These are phyloP conservation scores for Neodiprion pinetum DNA, from an alignment of 1,140 invertebrate species.

Conservation along the genomic window DNA sequence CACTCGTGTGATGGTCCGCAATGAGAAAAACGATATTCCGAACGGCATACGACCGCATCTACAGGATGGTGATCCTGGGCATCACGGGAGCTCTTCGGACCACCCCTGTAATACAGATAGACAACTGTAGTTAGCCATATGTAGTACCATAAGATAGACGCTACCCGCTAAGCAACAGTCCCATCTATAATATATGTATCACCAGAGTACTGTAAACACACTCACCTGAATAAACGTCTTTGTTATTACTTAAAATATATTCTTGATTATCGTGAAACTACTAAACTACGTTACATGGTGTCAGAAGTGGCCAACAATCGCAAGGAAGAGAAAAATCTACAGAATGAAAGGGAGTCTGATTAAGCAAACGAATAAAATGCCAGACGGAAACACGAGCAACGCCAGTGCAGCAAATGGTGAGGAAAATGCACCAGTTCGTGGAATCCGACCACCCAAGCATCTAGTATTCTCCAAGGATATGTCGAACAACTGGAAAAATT, in stretches of 20 bases:
- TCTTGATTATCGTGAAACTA: background rate
- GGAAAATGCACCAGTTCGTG: background rate
- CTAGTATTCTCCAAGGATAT: constrained; percentile 9
- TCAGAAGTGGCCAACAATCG: constrained; percentile 3
- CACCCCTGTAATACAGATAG: background rate
- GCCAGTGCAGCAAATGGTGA: background rate
- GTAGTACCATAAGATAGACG: too few species aligned
- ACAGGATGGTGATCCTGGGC: too few species aligned
- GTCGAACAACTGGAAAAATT: constrained; percentile 14
- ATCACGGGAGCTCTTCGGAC: too few species aligned
- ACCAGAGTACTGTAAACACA: too few species aligned
- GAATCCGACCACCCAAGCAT: constrained; percentile 11
- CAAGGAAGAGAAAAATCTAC: background rate
- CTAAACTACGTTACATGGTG: background rate
- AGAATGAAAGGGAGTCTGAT: background rate
- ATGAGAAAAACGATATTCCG: background rate
- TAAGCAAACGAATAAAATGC: background rate
- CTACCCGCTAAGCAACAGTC: too few species aligned
- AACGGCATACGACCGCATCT: too few species aligned
- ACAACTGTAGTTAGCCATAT: background rate
- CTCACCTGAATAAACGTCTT: too few species aligned
- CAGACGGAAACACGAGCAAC: background rate
- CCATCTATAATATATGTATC: too few species aligned
- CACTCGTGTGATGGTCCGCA: constrained; percentile 11
- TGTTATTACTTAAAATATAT: too few species aligned